Evolutionary conservation across 1,140 invertebrate species (phyloP), one percentile per base, ranked within the genome.

Genomic region (Euura saliciscinereae): DNA sequence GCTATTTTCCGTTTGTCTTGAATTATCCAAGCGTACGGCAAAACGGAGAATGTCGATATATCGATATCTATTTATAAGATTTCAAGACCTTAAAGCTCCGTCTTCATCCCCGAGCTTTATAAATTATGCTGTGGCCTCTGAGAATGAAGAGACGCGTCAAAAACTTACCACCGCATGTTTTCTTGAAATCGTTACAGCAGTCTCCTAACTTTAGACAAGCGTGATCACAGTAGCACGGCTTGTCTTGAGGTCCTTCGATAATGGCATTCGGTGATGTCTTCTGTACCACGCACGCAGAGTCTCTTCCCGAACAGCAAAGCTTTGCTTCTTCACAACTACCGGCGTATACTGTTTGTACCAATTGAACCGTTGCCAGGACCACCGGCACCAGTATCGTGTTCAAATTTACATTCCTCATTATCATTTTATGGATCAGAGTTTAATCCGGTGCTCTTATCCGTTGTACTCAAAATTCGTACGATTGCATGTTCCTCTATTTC

Each of bases 141-240:
- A 28, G 28, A 28, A 28, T 28, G 28, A 28, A 59, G 51, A 59
- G 4, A 59, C 51, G 13, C 51, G 51, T 59, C 8, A 8, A 59
- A 6, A 11, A 89, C 89, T 89, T 88, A 96, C 95, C 95, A 88
- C 94, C 93, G 81, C 95, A 96, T 73, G 94, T 92, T 73, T 94
- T 91, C 82, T 95, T 94, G 82, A 96, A 96, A 83, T 96, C 95
- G 2, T 90, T 86, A 86, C 95, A 96, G 84, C 95, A 96, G 77
- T 96, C 95, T 59, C 94, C 94, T 4, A 96, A 88, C 79, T 95
- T 95, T 76, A 96, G 89, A 81, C 95, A 96, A 45, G 94, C 95
- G 82, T 96, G 94, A 85, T 96, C 95, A 86, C 95, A 96, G 81
- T 96, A 96, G 83, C 95, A 96, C 1, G 94, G 94, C 79, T 95